Base-by-base conservation (phyloP, 1,140 invertebrate species). In the Bombus polaris region DNA sequence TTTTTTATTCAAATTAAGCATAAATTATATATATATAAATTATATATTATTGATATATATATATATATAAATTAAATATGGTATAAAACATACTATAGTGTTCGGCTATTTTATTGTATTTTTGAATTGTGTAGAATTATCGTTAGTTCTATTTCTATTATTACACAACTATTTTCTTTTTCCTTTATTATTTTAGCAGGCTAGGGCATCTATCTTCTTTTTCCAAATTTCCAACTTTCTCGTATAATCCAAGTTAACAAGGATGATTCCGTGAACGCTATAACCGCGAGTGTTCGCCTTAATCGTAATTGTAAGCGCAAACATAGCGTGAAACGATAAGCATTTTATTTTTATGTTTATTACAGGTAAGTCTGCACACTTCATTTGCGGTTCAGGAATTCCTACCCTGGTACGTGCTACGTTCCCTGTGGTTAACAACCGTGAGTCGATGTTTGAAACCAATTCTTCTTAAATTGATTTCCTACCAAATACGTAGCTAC, bases 341-440 rank as follows among this genome's bases (percentile, higher is more conserved):
- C 44, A 76, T 68, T 68, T 47, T 77, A 32, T 68, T 71, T 62
- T 82, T 75, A 73, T 75, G 66, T 88, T 89, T 86, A 53, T 89
- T 89, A 75, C 87, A 89, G 88, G 87, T 89, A 88, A 89, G 87
- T 83, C 72, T 35, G 28, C 44, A 70, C 53, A 44, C 65, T 78
- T 79, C 73, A 70, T 71, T 76, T 59, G 8, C 39, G 32, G 44
- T 70, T 44, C 78, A 59, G 68, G 72, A 37, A 65, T 59, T 88
- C 73, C 42, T 32, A 37, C 44, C 10, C 10, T 2, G 47, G 12
- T 39, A 35, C 74, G 6, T 39, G 73, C 32, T 57, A 18, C 75
- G 37, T 32, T 65, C 65, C 22, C 15, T 15, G 47, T 57, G 75
- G 35, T 77, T 32, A 77, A 62, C 32, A 72, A 75, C 53, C 76